These are phyloP conservation scores for Rhimphoctona megacephalus DNA, from an alignment of 2,888 invertebrate genomes.

Conservation along the genomic window DNA sequence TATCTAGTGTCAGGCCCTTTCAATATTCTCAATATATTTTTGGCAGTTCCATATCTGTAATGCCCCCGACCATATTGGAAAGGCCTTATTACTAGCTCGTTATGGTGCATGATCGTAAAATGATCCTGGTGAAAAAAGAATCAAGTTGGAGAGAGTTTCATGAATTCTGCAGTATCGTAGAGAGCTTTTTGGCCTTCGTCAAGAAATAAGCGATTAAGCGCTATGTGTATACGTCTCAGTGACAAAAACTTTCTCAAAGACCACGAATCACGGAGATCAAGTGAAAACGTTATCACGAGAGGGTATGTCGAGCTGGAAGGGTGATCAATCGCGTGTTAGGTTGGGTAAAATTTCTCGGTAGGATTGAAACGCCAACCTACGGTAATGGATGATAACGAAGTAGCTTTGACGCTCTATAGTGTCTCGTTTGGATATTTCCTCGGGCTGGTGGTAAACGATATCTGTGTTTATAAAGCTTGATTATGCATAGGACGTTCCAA, in stretches of 20 bases:
- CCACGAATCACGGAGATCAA: neutral
- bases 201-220: slow-evolving; percentile 26
- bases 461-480: neutral
- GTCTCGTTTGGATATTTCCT: slow-evolving; percentile 18
- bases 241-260: slow-evolving; percentile 4
- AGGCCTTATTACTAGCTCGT: neutral
- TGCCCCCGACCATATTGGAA: too few species aligned
- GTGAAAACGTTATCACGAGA: slow-evolving; percentile 1
- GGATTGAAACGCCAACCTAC: slow-evolving; percentile 31
- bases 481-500: slow-evolving; percentile 5
- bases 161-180: slow-evolving; percentile 8
- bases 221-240: slow-evolving; percentile 4
- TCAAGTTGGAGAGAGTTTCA: neutral
- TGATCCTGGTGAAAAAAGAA: neutral
- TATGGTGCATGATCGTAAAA: slow-evolving; percentile 6
- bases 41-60: too few species aligned
- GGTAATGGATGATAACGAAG: slow-evolving; percentile 65
- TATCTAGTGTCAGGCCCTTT: too few species aligned
- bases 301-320: neutral
- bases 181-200: slow-evolving; percentile 34
- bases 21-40: too few species aligned
- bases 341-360: slow-evolving; percentile 27
- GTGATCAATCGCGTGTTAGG: slow-evolving; percentile 41
- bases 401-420: slow-evolving; percentile 44
- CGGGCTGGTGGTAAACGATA: neutral